Percentiles rank a stretch among this genome's conserved stretches.
phyloP scores from a whole-genome alignment of 2,797 vertebrate species.

The Echeneis naucrates region DNA sequence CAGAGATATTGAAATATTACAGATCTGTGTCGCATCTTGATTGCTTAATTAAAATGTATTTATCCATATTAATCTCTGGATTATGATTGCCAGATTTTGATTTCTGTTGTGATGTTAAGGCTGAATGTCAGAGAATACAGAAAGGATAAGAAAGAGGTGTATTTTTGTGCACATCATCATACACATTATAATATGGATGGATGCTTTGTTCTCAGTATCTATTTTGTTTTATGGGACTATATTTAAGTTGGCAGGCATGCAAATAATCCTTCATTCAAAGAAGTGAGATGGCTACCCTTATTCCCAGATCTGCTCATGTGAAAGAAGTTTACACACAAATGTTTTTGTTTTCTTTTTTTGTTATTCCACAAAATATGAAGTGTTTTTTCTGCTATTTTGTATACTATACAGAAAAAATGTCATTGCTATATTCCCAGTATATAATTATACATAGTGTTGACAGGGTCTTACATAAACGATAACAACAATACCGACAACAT shows the following conservation, averaged over 20 bases:
- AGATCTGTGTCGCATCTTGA: constrained; percentile 9
- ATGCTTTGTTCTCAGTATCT: constrained; percentile 24
- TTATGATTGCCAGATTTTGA: constrained; percentile 27
- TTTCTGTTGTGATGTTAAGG: constrained; percentile 23
- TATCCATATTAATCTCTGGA: constrained; percentile 21
- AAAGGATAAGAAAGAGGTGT: constrained; percentile 11
- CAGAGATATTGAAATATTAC: neutral
- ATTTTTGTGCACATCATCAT: constrained; percentile 6
- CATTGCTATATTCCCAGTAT: constrained; percentile 5
- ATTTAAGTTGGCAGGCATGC: constrained; percentile 36
- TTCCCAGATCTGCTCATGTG: constrained; percentile 14
- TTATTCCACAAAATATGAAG: neutral
- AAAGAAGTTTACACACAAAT: constrained; percentile 14
- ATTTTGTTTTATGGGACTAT: constrained; percentile 11
- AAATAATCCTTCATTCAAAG: constrained; percentile 35
- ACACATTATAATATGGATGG: constrained; percentile 8
- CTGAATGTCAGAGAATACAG: constrained; percentile 27
- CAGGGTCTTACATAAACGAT: neutral
- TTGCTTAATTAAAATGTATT: constrained; percentile 38
- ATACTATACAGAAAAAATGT: neutral
- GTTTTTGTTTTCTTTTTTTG: neutral
- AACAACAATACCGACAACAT: too few relatives aligned
- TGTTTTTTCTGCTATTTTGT: neutral
- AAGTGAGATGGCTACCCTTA: constrained; percentile 8
- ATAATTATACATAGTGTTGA: neutral